phyloP scores from a whole-genome alignment of 2,113 vertebrate genomes.

The zebrafish (Danio rerio) region DNA sequence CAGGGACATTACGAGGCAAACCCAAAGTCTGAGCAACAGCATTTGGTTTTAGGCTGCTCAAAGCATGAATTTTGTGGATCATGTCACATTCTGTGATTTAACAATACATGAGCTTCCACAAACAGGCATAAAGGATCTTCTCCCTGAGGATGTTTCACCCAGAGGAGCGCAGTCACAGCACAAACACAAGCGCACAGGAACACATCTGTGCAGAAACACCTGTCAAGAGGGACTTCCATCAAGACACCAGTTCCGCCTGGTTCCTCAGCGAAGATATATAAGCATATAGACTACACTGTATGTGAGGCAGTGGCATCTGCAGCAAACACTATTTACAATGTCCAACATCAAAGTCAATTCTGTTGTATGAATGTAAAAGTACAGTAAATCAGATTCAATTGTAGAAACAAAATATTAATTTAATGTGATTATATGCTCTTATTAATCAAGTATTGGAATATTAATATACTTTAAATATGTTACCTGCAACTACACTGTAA shows the following conservation, averaged over 20 bases:
- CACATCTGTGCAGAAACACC: conserved; percentile 29
- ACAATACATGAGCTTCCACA: conserved; percentile 62
- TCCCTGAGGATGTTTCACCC: conserved; percentile 68
- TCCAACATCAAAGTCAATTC: not conserved
- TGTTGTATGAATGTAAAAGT: not conserved
- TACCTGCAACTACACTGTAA: no score
- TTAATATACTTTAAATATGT: no score
- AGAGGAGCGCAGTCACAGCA: conserved; percentile 13
- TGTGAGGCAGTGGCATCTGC: not conserved
- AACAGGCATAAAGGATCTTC: conserved; percentile 61
- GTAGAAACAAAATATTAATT: no score
- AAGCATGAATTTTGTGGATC: not conserved
- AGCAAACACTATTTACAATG: not conserved
- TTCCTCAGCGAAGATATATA: not conserved
- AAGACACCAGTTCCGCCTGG: not conserved
- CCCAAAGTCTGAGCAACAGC: not conserved
- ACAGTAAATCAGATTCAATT: not conserved
- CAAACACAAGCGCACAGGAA: conserved; percentile 54
- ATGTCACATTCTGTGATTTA: conserved; percentile 36
- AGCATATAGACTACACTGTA: not conserved
- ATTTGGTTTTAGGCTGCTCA: not conserved
- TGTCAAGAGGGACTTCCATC: conserved; percentile 16
- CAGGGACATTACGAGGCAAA: not conserved
- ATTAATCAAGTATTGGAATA: no score
- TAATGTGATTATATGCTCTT: no score